phyloP scores from a whole-genome alignment of 2,888 invertebrate genomes.

The Philereme vetulata region DNA sequence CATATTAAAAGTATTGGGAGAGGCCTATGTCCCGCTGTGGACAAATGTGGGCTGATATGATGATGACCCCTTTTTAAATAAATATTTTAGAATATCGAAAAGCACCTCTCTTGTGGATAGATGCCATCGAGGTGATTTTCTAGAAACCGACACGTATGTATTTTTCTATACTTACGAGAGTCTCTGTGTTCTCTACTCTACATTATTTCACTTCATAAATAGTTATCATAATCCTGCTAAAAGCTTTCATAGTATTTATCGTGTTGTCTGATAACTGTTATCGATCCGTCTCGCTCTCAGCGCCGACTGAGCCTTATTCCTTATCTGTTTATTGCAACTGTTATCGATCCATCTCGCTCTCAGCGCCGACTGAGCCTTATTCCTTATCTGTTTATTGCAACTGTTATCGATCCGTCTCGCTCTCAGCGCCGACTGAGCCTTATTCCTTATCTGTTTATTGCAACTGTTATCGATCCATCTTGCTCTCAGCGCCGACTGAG shows the following conservation, averaged over 20 bases:
- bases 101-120: too few relatives aligned
- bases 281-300: constrained; percentile 1
- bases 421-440: neutral
- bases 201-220: constrained; percentile 1
- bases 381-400: too few relatives aligned
- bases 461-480: constrained; percentile 9
- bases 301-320: neutral
- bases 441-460: too few relatives aligned
- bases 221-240: constrained; percentile 7
- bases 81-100: too few relatives aligned
- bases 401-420: constrained; percentile 5
- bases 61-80: too few relatives aligned
- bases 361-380: neutral
- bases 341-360: constrained; percentile 7
- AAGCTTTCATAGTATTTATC: constrained; percentile 3
- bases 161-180: too few relatives aligned
- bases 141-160: too few relatives aligned
- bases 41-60: too few relatives aligned
- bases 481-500: neutral
- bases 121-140: too few relatives aligned
- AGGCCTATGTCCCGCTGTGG: too few relatives aligned
- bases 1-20: too few relatives aligned
- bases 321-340: too few relatives aligned
- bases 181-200: constrained; percentile 1
- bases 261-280: constrained; percentile 6